Evolutionary conservation across 35 echinoderm and acorn worm species (phyloP).

Genomic region (Nesometra sesokonis): DNA sequence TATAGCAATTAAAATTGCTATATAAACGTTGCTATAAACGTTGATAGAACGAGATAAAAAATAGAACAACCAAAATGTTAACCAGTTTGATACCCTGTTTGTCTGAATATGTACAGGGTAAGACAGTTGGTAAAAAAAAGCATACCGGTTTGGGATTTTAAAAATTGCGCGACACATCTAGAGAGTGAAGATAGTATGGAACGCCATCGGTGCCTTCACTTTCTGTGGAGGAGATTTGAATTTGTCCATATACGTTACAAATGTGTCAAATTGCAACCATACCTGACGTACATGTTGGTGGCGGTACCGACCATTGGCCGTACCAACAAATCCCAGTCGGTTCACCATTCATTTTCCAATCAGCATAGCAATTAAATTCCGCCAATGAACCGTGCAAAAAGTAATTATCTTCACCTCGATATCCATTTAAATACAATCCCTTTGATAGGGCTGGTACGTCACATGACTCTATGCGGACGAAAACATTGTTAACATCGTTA

Average conservation of each 20-base stretch:
- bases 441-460: background rate
- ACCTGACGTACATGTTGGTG: slow-evolving; percentile 54
- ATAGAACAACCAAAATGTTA: no score
- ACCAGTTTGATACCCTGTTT: no score
- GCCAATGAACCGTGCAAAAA: slow-evolving; percentile 26
- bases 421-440: slow-evolving; percentile 3
- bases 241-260: background rate
- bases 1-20: no score
- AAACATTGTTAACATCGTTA: background rate
- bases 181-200: no score
- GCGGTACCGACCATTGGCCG: slow-evolving; percentile 39
- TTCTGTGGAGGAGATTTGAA: no score
- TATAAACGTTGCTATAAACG: no score
- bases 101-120: no score
- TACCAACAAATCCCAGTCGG: slow-evolving; percentile 36
- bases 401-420: slow-evolving; percentile 2
- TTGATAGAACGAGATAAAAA: no score
- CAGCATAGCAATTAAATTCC: slow-evolving; percentile 13
- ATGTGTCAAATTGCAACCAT: background rate
- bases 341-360: background rate
- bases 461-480: slow-evolving; percentile 15
- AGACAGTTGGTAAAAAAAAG: no score
- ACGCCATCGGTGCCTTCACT: no score
- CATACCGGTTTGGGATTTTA: no score
- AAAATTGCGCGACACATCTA: no score